Percentiles rank a stretch among this genome's conserved stretches.
These are phyloP conservation scores for Megalops cyprinoides DNA, from an alignment of 2,797 vertebrate species.

Conservation along the genomic window DNA sequence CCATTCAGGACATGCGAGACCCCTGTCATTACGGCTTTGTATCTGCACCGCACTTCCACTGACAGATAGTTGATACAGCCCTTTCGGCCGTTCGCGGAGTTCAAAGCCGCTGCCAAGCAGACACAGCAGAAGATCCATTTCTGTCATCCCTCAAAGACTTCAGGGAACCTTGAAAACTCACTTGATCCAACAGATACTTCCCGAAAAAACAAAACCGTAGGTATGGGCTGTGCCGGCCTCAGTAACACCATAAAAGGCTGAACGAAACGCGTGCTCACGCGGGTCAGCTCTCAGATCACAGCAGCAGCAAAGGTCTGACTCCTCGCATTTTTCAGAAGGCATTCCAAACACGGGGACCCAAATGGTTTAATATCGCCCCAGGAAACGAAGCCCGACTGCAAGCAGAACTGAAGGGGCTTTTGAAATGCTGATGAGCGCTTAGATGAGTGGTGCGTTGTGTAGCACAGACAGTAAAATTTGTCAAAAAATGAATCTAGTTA, in stretches of 20 bases:
- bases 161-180: slow-evolving; percentile 36
- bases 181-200: slow-evolving; percentile 40
- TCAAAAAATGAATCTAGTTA: slow-evolving; percentile 21
- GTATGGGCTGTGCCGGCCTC: slow-evolving; percentile 31
- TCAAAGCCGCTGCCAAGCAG: slow-evolving; percentile 35
- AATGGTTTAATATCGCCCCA: not conserved
- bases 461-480: slow-evolving; percentile 37
- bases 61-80: no score
- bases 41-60: slow-evolving; percentile 21
- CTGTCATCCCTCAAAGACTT: slow-evolving; percentile 42
- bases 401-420: slow-evolving; percentile 21
- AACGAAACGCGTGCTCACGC: slow-evolving; percentile 36
- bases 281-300: slow-evolving; percentile 22
- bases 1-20: no score
- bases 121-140: slow-evolving; percentile 37
- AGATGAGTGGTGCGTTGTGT: not conserved
- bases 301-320: slow-evolving; percentile 23
- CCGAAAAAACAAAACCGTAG: slow-evolving; percentile 32
- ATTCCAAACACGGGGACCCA: slow-evolving; percentile 42
- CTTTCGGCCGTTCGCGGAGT: no score
- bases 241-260: not conserved
- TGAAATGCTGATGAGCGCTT: slow-evolving; percentile 34
- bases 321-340: slow-evolving; percentile 47
- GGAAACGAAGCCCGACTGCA: slow-evolving; percentile 37
- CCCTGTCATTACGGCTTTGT: slow-evolving; percentile 22